phyloP scores from a whole-genome alignment of 2,888 invertebrate genomes.

The Copidosoma aretas region DNA sequence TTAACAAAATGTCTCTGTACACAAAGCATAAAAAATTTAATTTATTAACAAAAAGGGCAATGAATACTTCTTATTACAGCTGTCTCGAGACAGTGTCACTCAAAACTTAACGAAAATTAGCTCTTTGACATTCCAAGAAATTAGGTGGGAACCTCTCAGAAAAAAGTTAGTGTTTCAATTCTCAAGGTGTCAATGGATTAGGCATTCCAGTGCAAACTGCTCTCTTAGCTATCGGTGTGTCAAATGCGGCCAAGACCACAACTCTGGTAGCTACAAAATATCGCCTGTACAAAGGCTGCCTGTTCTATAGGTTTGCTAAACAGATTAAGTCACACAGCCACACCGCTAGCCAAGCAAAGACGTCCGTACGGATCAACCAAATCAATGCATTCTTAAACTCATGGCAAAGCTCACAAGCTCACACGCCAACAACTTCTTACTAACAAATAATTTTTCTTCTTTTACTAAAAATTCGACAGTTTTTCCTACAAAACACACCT shows the following conservation, averaged over 20 bases:
- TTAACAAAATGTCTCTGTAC: too few relatives aligned
- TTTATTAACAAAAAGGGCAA: too few relatives aligned
- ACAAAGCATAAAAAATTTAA: too few relatives aligned
- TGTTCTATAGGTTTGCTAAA: slow-evolving; percentile 15
- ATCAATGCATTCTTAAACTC: neutral
- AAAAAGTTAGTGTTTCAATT: slow-evolving; percentile 23
- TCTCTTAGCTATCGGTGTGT: slow-evolving; percentile 18
- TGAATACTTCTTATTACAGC: too few relatives aligned
- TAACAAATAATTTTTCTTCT: too few relatives aligned
- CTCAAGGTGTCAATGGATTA: slow-evolving; percentile 27
- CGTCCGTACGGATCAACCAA: neutral
- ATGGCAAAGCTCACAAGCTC: too few relatives aligned
- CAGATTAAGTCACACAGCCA: neutral
- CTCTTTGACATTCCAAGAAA: slow-evolving; percentile 15
- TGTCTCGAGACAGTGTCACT: slow-evolving; percentile 11
- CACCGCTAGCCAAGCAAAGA: neutral
- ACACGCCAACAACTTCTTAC: too few relatives aligned
- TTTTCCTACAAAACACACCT: too few relatives aligned
- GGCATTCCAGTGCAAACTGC: slow-evolving; percentile 21
- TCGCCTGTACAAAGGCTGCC: slow-evolving; percentile 19
- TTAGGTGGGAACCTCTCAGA: slow-evolving; percentile 20
- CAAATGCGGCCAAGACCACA: slow-evolving; percentile 14
- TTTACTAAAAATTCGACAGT: too few relatives aligned
- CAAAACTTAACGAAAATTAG: slow-evolving; percentile 16
- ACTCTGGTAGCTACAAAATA: slow-evolving; percentile 7